These are phyloP conservation scores for Syrista parreyssii DNA, from an alignment of 2,888 invertebrate species.

Conservation along the genomic window DNA sequence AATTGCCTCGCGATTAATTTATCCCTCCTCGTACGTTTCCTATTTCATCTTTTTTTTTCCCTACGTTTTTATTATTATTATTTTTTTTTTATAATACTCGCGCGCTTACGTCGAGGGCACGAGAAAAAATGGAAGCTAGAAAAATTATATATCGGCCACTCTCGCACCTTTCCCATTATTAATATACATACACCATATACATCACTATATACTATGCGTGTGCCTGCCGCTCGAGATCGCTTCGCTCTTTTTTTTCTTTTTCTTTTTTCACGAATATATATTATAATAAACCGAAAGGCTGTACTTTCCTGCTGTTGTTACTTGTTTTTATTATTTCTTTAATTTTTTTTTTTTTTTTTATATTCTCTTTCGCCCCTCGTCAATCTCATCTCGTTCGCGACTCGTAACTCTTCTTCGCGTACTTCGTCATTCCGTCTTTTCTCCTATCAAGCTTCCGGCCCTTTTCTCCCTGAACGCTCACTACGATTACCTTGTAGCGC, in stretches of 20 bases:
- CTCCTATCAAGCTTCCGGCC: not conserved
- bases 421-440: not conserved
- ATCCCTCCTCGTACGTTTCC: not conserved
- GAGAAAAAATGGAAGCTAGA: not conserved
- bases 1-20: slow-evolving; percentile 37
- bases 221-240: not conserved
- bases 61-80: too few relatives aligned
- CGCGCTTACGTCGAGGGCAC: slow-evolving; percentile 2
- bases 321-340: not conserved
- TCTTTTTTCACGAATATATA: not conserved
- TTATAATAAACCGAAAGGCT: not conserved
- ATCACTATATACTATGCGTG: not conserved
- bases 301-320: not conserved
- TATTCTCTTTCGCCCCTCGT: slow-evolving; percentile 1
- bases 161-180: not conserved
- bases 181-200: not conserved
- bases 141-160: not conserved
- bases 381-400: slow-evolving; percentile 3
- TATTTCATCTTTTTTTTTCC: not conserved
- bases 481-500: not conserved
- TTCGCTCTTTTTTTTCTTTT: slow-evolving; percentile 1
- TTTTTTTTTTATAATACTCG: slow-evolving; percentile 6
- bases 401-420: not conserved
- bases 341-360: too few relatives aligned
- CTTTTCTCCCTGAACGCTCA: not conserved